These are phyloP conservation scores for Pycnonotus jocosus DNA, from an alignment of 2,113 vertebrate genomes.

Conservation along the genomic window DNA sequence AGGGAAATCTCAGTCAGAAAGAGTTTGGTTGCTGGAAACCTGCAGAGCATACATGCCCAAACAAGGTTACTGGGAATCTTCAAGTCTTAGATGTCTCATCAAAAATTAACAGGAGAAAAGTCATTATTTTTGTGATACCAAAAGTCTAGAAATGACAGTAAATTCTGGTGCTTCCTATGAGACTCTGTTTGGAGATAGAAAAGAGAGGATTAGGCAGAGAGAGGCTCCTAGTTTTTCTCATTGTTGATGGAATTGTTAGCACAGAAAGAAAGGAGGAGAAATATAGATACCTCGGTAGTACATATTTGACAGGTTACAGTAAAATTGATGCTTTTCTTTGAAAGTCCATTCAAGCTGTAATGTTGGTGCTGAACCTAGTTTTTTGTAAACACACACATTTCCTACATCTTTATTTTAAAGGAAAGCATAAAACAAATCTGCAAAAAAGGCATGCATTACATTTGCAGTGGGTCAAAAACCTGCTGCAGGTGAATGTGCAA, in stretches of 20 bases:
- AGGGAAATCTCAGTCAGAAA: background rate
- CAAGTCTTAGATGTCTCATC: background rate
- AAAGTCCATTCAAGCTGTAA: background rate
- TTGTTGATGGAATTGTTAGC: background rate
- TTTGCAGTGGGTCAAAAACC: background rate
- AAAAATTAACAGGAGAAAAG: background rate
- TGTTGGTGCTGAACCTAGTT: background rate
- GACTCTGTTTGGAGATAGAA: background rate
- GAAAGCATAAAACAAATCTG: background rate
- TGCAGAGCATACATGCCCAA: background rate
- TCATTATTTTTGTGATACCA: background rate
- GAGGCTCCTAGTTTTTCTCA: background rate
- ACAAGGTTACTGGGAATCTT: background rate
- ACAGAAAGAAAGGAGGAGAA: background rate
- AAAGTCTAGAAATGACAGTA: background rate
- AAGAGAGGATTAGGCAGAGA: background rate
- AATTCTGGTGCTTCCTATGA: background rate
- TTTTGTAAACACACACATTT: background rate
- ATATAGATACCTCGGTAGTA: background rate
- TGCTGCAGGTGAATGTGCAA: background rate
- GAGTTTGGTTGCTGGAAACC: background rate
- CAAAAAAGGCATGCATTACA: background rate
- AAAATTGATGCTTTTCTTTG: background rate
- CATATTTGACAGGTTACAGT: background rate
- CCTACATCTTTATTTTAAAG: background rate